phyloP scores from a whole-genome alignment of 2,797 vertebrate species.

The Notolepis coatsorum region DNA sequence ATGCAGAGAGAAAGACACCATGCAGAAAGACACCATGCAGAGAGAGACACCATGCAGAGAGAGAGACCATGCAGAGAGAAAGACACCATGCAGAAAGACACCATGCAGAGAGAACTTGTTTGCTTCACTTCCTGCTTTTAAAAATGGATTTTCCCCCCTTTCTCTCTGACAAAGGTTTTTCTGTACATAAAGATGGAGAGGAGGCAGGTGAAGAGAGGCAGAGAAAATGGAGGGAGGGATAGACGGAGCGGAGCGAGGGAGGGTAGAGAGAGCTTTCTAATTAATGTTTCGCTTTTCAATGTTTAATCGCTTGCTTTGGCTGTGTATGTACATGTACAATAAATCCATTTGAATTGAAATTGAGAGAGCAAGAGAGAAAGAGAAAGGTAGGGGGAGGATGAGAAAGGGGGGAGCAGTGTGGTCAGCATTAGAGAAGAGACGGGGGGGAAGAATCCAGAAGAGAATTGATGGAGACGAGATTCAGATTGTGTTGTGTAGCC shows the following conservation, averaged over 20 bases:
- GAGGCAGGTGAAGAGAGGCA: neutral
- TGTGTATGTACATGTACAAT: too few relatives aligned
- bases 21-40: too few relatives aligned
- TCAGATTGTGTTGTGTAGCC: neutral
- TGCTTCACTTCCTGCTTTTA: constrained; percentile 1
- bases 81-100: too few relatives aligned
- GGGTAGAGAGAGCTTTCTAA: neutral
- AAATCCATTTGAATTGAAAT: too few relatives aligned
- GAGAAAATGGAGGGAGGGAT: neutral
- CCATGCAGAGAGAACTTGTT: too few relatives aligned
- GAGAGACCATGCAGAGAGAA: too few relatives aligned
- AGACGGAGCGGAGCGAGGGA: too few relatives aligned
- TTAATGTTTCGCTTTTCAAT: too few relatives aligned
- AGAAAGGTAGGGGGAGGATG: neutral
- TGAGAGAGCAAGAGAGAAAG: neutral
- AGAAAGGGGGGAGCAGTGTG: neutral
- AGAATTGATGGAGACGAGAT: neutral
- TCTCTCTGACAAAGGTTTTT: neutral
- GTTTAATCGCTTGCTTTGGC: too few relatives aligned
- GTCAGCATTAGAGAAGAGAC: neutral
- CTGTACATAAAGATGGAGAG: neutral
- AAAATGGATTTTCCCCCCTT: neutral
- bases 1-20: too few relatives aligned
- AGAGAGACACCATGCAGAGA: too few relatives aligned
- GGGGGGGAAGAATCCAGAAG: neutral